Conservation (phyloP, 2,888 invertebrate genomes). For the Hydraecia micacea region DNA sequence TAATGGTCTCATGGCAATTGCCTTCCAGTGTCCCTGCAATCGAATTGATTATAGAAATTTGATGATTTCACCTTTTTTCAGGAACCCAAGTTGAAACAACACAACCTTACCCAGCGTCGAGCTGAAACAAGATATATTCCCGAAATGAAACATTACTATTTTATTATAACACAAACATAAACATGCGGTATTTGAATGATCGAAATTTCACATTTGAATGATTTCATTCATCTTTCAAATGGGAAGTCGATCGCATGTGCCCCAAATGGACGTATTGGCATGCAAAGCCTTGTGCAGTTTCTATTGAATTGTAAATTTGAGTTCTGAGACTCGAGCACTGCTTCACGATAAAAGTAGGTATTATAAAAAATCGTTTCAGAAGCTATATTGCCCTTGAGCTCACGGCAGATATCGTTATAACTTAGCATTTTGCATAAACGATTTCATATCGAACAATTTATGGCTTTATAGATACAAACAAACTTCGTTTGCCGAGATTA, state of each 20-base stretch:
- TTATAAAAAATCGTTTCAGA: slow-evolving; percentile 72
- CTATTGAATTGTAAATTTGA: slow-evolving; percentile 89
- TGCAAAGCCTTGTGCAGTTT: slow-evolving; percentile 89
- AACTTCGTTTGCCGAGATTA: slow-evolving; percentile 32
- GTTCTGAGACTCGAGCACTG: slow-evolving; percentile 83
- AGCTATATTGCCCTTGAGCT: slow-evolving; percentile 50
- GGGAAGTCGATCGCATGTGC: slow-evolving; percentile 87
- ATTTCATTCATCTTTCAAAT: slow-evolving; percentile 88
- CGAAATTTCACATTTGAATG: slow-evolving; percentile 83
- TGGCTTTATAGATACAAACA: slow-evolving; percentile 49
- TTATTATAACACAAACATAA: slow-evolving; percentile 65
- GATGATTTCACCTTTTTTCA: slow-evolving; percentile 54
- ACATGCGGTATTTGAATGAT: slow-evolving; percentile 73
- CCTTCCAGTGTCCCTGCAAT: slow-evolving; percentile 78
- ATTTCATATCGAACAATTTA: slow-evolving; percentile 59
- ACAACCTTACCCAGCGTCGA: not conserved
- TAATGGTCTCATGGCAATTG: slow-evolving; percentile 88
- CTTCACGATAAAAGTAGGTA: slow-evolving; percentile 78
- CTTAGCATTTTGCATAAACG: slow-evolving; percentile 51
- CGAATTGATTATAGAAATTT: slow-evolving; percentile 80
- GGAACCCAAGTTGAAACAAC: slow-evolving; percentile 3
- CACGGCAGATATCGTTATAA: slow-evolving; percentile 49
- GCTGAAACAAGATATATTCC: slow-evolving; percentile 15
- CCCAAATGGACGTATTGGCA: slow-evolving; percentile 89
- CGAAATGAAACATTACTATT: slow-evolving; percentile 40